Conservation (phyloP, 2,797 vertebrate species). For the Pseudochirops cupreus region DNA sequence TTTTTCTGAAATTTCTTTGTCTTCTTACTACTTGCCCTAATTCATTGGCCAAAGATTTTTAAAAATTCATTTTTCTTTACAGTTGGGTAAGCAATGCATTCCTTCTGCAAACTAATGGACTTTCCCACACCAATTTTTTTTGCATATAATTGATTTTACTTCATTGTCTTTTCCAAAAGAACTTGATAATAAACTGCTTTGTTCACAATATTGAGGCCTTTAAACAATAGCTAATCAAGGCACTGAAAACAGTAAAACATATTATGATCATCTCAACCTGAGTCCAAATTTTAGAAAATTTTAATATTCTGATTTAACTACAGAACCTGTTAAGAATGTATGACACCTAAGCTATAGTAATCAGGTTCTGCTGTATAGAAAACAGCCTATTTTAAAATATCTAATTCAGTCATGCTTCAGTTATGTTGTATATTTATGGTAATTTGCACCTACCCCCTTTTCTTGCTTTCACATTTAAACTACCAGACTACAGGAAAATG, state of each 20-base stretch:
- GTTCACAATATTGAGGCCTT: slow-evolving; percentile 74
- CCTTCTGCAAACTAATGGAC: slow-evolving; percentile 83
- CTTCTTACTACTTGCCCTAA: slow-evolving; percentile 44
- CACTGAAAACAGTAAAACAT: slow-evolving; percentile 65
- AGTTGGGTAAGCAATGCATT: slow-evolving; percentile 82
- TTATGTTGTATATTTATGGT: neutral
- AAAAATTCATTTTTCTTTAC: slow-evolving; percentile 79
- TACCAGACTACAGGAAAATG: slow-evolving; percentile 20
- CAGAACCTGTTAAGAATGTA: neutral
- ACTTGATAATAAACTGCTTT: slow-evolving; percentile 80
- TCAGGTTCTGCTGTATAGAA: neutral
- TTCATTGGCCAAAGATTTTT: slow-evolving; percentile 81
- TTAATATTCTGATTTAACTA: slow-evolving; percentile 18
- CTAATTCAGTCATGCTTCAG: slow-evolving; percentile 12
- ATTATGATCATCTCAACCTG: slow-evolving; percentile 54
- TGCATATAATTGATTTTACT: slow-evolving; percentile 84
- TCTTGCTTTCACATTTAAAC: slow-evolving; percentile 20
- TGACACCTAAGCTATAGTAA: neutral
- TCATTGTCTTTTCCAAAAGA: slow-evolving; percentile 80
- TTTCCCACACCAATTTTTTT: slow-evolving; percentile 80
- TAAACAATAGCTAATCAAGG: slow-evolving; percentile 73
- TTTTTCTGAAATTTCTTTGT: slow-evolving; percentile 59
- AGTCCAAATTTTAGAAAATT: slow-evolving; percentile 1
- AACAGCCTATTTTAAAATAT: neutral
- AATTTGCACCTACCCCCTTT: neutral